Conservation (phyloP, 30 jellyfish, hydroid and myxozoan genomes). For the Chrysaora quinquecirrha region DNA sequence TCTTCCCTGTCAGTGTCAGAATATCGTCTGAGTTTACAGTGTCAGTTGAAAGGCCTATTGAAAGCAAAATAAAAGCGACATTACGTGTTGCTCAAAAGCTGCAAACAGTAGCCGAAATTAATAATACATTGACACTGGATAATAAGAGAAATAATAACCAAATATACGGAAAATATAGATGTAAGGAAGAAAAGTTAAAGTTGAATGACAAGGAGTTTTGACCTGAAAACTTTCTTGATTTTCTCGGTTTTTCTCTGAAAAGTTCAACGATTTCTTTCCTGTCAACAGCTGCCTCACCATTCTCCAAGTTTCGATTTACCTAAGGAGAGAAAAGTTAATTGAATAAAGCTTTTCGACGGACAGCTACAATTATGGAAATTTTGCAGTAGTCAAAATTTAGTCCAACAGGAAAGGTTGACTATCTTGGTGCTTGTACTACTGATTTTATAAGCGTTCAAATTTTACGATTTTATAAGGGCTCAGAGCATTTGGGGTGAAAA, state of each 20-base stretch:
- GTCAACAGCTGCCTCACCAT: conserved; percentile 27
- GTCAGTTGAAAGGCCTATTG: conserved; percentile 1
- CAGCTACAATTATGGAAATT: background rate
- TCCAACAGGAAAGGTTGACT: too few relatives aligned
- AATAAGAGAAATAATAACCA: too few relatives aligned
- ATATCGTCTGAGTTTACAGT: conserved; percentile 15
- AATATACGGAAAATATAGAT: too few relatives aligned
- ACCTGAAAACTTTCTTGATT: conserved; percentile 60
- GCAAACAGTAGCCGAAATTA: background rate
- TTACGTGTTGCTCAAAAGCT: background rate
- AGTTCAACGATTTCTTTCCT: conserved; percentile 48
- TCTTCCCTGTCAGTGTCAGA: conserved; percentile 46
- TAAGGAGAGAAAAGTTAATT: background rate
- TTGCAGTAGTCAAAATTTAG: too few relatives aligned
- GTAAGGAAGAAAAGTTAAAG: too few relatives aligned
- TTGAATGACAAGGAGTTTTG: too few relatives aligned
- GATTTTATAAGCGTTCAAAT: too few relatives aligned
- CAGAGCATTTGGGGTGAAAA: too few relatives aligned
- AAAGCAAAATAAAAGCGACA: background rate
- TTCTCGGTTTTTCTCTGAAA: conserved; percentile 59
- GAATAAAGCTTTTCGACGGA: background rate
- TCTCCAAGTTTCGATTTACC: conserved; percentile 36
- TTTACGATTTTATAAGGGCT: too few relatives aligned
- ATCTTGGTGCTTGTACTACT: too few relatives aligned
- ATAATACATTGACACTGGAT: too few relatives aligned